Evolutionary conservation across 23 tunicate species (phyloP).

Genomic region (Styela plicata): DNA sequence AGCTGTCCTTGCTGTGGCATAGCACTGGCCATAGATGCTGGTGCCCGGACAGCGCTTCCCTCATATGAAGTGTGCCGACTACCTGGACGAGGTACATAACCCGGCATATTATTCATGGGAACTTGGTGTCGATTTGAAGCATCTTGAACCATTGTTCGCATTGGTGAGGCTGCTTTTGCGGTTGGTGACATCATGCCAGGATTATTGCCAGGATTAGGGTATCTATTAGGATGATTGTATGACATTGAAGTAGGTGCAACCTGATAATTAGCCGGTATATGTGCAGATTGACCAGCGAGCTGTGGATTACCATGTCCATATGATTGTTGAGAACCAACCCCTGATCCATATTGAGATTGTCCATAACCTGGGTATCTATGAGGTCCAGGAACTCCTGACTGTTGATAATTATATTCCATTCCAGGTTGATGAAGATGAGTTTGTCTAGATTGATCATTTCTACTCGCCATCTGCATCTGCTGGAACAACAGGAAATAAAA

Average conservation of each 20-base stretch:
- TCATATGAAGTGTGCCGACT: neutral
- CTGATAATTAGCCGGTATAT: neutral
- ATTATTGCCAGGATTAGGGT: neutral
- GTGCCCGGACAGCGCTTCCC: conserved; percentile 38
- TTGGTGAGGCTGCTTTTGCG: neutral
- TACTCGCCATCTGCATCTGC: neutral
- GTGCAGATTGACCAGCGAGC: too few species aligned
- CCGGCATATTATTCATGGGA: neutral
- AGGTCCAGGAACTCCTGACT: neutral
- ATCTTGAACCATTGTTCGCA: neutral
- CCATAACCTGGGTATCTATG: neutral
- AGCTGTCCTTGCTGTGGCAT: conserved; percentile 52
- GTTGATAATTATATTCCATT: neutral
- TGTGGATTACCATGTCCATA: neutral
- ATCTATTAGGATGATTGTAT: neutral
- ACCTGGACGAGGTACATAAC: neutral
- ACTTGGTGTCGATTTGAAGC: neutral
- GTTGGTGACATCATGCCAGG: neutral
- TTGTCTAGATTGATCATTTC: neutral
- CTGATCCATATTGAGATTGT: neutral
- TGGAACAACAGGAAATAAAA: neutral
- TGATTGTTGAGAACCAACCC: neutral
- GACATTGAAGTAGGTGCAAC: neutral
- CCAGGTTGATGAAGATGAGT: neutral
- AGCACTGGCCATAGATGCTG: conserved; percentile 27